Evolutionary conservation across 2,888 invertebrate species (phyloP), one percentile per base, ranked within the genome.

Genomic region (Cephalotes varians): DNA sequence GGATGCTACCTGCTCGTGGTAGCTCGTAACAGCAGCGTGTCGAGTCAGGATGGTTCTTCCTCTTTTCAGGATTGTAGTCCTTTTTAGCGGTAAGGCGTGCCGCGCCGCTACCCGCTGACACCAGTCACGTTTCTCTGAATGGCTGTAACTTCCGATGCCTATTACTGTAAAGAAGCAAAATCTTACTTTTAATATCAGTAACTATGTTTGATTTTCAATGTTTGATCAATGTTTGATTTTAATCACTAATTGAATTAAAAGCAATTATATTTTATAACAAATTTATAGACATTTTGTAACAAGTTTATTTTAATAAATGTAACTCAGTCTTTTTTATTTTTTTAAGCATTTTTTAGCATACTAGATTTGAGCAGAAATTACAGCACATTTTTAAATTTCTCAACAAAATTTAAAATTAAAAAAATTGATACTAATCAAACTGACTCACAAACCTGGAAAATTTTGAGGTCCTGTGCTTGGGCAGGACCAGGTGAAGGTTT

Each of bases 141-240:
- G 98, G 98, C 96, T 98, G 97, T 96, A 98, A 97, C 96, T 98
- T 98, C 96, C 98, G 98, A 97, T 98, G 98, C 96, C 98, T 98
- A 96, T 98, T 98, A 96, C 98, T 94, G 31, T 54, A 83, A 83
- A 12, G 1, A 60, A 56, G 18, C 40, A 49, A 15, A 81, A 9
- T 5, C 2, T 49, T n/a, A 1, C 5, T 7, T 37, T 82, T 51
- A 12, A 18, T 47, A 73, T 21, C 10, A 21, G 12, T 47, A 71
- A 44, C 10, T n/a, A n/a, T n/a, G n/a, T n/a, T n/a, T n/a, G n/a
- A n/a, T n/a, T n/a, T n/a, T 54, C 18, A 15, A 79, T n/a, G 4
- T 1, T 0, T 5, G 2, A 25, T 12, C 37, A 25, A 37, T 15
- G 12, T 2, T 67, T 18, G 1, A 69, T 10, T n/a, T 51, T n/a